Evolutionary conservation across 2,797 vertebrate genomes (phyloP).

Genomic region (Phrynocephalus forsythii): DNA sequence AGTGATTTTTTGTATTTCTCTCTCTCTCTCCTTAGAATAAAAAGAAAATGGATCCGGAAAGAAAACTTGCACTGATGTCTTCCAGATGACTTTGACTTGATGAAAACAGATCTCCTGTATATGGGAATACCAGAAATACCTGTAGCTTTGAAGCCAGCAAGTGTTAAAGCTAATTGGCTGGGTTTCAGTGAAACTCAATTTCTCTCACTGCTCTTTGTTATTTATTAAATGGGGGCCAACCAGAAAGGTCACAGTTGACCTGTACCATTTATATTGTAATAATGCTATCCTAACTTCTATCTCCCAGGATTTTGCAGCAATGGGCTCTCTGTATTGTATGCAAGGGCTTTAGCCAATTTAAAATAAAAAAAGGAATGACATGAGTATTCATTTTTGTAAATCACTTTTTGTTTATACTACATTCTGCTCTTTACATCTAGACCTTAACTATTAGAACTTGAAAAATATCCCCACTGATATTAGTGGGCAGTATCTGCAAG

Average conservation of each 20-base stretch:
- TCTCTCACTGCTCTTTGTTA: not conserved
- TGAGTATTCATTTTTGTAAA: constrained; percentile 9
- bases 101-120: not conserved
- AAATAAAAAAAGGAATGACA: constrained; percentile 50
- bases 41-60: constrained; percentile 7
- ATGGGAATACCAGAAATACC: not conserved
- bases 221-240: constrained; percentile 20
- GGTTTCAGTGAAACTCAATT: constrained; percentile 1
- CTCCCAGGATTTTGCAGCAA: not conserved
- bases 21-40: constrained; percentile 52
- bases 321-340: not conserved
- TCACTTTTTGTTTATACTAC: not conserved
- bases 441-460: not conserved
- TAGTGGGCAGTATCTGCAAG: not conserved
- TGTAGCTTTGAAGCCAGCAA: not conserved
- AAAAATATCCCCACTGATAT: not conserved
- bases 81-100: not conserved
- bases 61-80: constrained; percentile 13
- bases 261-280: not conserved
- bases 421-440: not conserved
- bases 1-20: too few relatives aligned
- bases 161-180: not conserved
- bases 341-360: constrained; percentile 18
- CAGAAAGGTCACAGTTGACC: not conserved
- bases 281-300: not conserved